Evolutionary conservation across 2,113 vertebrate genomes (phyloP).

Genomic region (Syrrhaptes paradoxus): DNA sequence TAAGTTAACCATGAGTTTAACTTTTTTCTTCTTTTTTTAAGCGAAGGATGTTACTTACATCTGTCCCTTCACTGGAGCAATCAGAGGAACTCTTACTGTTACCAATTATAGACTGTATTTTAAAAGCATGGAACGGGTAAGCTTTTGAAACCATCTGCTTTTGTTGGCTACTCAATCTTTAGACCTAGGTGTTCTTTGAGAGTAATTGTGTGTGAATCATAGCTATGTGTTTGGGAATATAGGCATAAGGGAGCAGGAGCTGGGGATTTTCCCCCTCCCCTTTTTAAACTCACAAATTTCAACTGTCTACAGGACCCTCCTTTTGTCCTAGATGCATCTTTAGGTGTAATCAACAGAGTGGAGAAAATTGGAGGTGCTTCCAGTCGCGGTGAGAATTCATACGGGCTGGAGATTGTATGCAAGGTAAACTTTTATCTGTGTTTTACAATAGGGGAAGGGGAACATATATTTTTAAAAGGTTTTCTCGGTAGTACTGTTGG

Average conservation of each 20-base stretch:
- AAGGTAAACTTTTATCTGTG: constrained; percentile 80
- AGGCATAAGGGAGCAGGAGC: background rate
- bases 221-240: background rate
- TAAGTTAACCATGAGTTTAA: background rate
- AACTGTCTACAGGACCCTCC: constrained; percentile 83
- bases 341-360: constrained; percentile 93
- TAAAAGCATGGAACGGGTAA: constrained; percentile 92
- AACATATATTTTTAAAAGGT: background rate
- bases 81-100: constrained; percentile 90
- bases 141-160: constrained; percentile 46
- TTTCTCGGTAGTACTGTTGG: background rate
- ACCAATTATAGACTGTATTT: constrained; percentile 97
- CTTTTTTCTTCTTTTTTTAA: constrained; percentile 49
- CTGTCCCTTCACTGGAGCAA: constrained; percentile 92
- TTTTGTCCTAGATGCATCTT: constrained; percentile 93
- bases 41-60: constrained; percentile 96
- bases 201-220: background rate
- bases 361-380: constrained; percentile 92
- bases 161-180: background rate
- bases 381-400: constrained; percentile 90
- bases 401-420: constrained; percentile 88
- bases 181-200: background rate
- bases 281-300: constrained; percentile 55
- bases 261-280: constrained; percentile 39
- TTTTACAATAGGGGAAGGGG: background rate